A percentile compares a stretch with the other conserved stretches of the same genome.
Evolutionary conservation across 1,140 invertebrate genomes (phyloP).

Genomic region (Zaprionus kolodkinae): DNA sequence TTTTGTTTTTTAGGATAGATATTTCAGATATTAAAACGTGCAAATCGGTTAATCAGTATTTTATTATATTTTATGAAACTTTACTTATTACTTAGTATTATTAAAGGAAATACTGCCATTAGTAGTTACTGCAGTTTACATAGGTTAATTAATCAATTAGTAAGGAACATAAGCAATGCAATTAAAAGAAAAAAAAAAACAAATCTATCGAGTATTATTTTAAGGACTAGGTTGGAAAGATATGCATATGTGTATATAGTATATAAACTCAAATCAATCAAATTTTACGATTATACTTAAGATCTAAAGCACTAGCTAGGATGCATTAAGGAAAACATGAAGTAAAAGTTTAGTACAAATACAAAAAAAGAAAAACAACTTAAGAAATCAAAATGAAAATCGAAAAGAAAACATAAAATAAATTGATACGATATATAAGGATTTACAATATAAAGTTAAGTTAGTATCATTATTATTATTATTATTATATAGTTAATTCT

Average conservation of each 20-base stretch:
- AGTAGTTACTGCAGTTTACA: conserved; percentile 46
- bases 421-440: conserved; percentile 17
- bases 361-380: conserved; percentile 53
- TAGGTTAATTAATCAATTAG: conserved; percentile 58
- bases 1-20: conserved; percentile 30
- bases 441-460: conserved; percentile 34
- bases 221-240: conserved; percentile 23
- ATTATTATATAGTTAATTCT: conserved; percentile 35
- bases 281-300: conserved; percentile 26
- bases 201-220: conserved; percentile 21
- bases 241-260: neutral
- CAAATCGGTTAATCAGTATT: conserved; percentile 71
- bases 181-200: conserved; percentile 1
- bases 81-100: conserved; percentile 34
- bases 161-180: conserved; percentile 55
- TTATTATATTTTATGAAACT: conserved; percentile 50
- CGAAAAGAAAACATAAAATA: conserved; percentile 34
- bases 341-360: conserved; percentile 49
- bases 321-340: conserved; percentile 36
- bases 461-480: conserved; percentile 36
- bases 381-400: conserved; percentile 35
- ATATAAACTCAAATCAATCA: conserved; percentile 43
- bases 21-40: conserved; percentile 66
- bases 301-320: neutral
- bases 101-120: conserved; percentile 32